Conservation (phyloP, 2,797 vertebrate genomes). For the Sebastes vulpes region DNA sequence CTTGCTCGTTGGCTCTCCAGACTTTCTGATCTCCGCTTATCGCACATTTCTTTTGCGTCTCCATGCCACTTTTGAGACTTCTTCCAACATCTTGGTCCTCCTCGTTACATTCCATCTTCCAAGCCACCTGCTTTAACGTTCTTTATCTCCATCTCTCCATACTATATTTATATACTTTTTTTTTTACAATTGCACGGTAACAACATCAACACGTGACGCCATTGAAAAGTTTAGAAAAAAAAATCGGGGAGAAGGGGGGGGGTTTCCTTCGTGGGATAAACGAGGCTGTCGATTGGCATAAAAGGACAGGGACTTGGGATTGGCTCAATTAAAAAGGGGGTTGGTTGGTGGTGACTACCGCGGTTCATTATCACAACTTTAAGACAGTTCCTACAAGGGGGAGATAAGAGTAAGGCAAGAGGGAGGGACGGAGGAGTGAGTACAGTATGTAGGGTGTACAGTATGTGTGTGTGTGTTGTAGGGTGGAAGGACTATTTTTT, state of each 20-base stretch:
- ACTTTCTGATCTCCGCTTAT: not conserved
- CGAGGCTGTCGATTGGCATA: slow-evolving; percentile 8
- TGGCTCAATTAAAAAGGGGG: slow-evolving; percentile 43
- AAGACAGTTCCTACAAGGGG: slow-evolving; percentile 54
- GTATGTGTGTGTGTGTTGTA: not conserved
- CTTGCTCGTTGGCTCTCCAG: not conserved
- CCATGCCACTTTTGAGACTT: not conserved
- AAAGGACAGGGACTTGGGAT: slow-evolving; percentile 13
- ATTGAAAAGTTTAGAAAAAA: slow-evolving; percentile 69
- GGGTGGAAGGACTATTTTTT: slow-evolving; percentile 19
- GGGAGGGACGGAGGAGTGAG: slow-evolving; percentile 19
- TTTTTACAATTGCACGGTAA: slow-evolving; percentile 79
- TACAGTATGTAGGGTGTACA: slow-evolving; percentile 8
- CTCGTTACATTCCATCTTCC: not conserved
- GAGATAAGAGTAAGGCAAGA: slow-evolving; percentile 56
- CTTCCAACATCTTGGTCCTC: not conserved
- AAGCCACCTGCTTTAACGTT: not conserved
- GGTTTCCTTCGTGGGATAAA: not conserved
- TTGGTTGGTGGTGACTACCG: slow-evolving; percentile 42
- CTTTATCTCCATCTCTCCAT: not conserved
- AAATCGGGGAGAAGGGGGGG: not conserved
- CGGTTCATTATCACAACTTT: slow-evolving; percentile 51
- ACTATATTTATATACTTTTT: not conserved
- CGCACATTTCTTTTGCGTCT: not conserved
- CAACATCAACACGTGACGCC: slow-evolving; percentile 82